Base-by-base conservation (phyloP, 2,797 vertebrate species). In the Gymnodraco acuticeps region DNA sequence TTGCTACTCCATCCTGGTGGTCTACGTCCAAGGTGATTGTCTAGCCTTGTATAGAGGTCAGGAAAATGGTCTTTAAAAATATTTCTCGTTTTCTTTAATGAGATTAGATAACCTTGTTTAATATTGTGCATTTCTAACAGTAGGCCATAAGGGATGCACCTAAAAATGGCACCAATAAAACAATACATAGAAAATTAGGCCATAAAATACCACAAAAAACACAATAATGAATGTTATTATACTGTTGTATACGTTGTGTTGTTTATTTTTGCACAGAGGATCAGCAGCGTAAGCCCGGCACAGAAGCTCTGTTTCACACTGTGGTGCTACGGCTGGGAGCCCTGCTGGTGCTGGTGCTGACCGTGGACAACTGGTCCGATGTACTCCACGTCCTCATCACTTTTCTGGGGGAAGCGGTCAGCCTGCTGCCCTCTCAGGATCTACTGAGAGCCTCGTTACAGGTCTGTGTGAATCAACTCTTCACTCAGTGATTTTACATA, bases 1-100 rank as follows among this genome's bases (percentile, higher is more conserved):
- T 88, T 98, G 97, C 89, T 98, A 97, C 84, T 79, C 95, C 0
- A 89, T 98, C 86, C 87, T 99, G 87, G 92, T 98, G 55, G 77
- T 95, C 78, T 94, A 96, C 82, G 95, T 95, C 92, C 96, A 97
- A 89, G 97, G 97, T 97, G 81, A 87, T 53, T 52, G 23, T 65
- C 55, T 27, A 43, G n/a, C 10, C 11, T 69, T 41, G 11, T 64
- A 13, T 38, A 52, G n/a, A 1, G n/a, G 12, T 6, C 69, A 55
- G 61, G 1, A 53, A 55, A 65, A 43, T 10, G 7, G 6, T 55
- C 10, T 64, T 53, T 3, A 58, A n/a, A 23, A 45, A 19, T 3
- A 56, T 1, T 45, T 58, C 4, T 43, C 16, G 42, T 20, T 5
- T 3, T 3, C 33, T 19, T 13, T n/a, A 16, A 75, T 58, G 19